Evolutionary conservation across 2,888 invertebrate genomes (phyloP).

Genomic region (Odontomyia ornata): DNA sequence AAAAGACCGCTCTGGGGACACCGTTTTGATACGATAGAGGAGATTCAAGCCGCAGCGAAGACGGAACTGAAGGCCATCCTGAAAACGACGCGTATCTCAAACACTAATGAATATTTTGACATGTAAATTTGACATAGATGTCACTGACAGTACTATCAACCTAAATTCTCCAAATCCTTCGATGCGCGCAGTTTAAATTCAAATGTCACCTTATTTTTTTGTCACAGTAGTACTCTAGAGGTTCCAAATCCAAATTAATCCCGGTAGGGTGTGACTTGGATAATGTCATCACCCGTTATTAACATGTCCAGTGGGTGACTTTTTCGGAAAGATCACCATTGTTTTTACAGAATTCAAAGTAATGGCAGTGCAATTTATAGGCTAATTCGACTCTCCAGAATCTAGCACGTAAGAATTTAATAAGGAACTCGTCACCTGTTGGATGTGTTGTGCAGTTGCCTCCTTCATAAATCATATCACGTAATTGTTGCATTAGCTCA

Average conservation of each 20-base stretch:
- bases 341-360: constrained; percentile 77
- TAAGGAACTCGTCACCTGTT: constrained; percentile 78
- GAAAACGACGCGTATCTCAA: too few species aligned
- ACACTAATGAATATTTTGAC: too few species aligned
- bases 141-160: too few species aligned
- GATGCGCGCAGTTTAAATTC: too few species aligned
- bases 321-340: constrained; percentile 75
- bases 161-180: too few species aligned
- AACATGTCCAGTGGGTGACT: constrained; percentile 73
- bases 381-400: constrained; percentile 76
- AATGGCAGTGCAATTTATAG: constrained; percentile 77
- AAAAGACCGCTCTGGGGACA: too few species aligned
- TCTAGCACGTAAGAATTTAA: constrained; percentile 78
- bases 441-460: constrained; percentile 79
- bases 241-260: constrained; percentile 79
- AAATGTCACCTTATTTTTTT: too few species aligned
- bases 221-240: too few species aligned
- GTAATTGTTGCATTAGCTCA: constrained; percentile 76
- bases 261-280: constrained; percentile 78
- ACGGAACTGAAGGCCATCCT: too few species aligned
- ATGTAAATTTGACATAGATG: too few species aligned
- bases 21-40: too few species aligned
- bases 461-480: constrained; percentile 78
- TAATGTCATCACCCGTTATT: constrained; percentile 73
- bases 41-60: too few species aligned